A percentile compares a stretch with the other conserved stretches of the same genome.
These are phyloP conservation scores for Dromas ardeola DNA, from an alignment of 2,113 vertebrate species.

Conservation along the genomic window DNA sequence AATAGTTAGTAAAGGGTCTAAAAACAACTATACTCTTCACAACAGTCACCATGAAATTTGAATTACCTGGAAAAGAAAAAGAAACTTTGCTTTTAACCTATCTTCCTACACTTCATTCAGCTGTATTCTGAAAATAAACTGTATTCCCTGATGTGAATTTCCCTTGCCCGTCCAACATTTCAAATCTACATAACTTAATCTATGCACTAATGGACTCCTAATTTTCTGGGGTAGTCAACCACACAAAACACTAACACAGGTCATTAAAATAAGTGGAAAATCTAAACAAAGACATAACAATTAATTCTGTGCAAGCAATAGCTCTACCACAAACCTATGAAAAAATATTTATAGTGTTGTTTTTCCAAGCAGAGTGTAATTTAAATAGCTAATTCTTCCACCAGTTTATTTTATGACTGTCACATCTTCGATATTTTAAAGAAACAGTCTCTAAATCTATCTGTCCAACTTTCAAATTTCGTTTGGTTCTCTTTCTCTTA, in stretches of 20 bases:
- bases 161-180: not conserved
- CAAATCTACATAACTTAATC: slow-evolving; percentile 41
- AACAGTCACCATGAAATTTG: not conserved
- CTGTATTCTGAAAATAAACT: not conserved
- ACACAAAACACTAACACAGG: slow-evolving; percentile 10
- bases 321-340: not conserved
- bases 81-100: slow-evolving; percentile 6
- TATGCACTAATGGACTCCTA: slow-evolving; percentile 24
- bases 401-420: not conserved
- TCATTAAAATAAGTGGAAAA: slow-evolving; percentile 48
- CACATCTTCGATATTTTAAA: not conserved
- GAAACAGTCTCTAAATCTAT: not conserved
- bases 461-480: not conserved
- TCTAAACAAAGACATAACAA: slow-evolving; percentile 57
- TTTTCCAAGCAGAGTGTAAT: not conserved
- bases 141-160: slow-evolving; percentile 1
- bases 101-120: not conserved
- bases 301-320: slow-evolving; percentile 9
- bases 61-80: not conserved
- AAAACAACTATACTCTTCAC: not conserved
- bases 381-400: slow-evolving; percentile 11
- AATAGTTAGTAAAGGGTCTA: not conserved
- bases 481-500: not conserved
- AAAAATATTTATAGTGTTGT: slow-evolving; percentile 1
- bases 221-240: slow-evolving; percentile 62